These are phyloP conservation scores for Ruditapes philippinarum DNA, from an alignment of 1,140 invertebrate genomes.

Conservation along the genomic window DNA sequence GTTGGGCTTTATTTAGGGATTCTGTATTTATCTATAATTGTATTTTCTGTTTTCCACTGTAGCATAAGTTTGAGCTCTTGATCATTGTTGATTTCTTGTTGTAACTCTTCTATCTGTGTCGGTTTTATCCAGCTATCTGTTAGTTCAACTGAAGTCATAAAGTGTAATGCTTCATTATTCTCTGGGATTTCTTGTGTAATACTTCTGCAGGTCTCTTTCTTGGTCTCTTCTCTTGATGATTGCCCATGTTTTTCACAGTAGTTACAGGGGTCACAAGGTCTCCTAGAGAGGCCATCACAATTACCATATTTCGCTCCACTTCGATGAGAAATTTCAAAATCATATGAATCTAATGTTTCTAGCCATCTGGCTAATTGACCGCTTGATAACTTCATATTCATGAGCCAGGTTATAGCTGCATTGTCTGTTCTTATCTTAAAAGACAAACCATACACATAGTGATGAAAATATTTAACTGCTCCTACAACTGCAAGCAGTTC, in stretches of 20 bases:
- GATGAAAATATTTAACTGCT: neutral
- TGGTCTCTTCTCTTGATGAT: neutral
- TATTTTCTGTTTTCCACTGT: neutral
- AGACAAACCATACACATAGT: slow-evolving; percentile 1
- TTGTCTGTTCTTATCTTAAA: neutral
- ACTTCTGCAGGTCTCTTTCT: neutral
- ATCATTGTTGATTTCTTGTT: neutral
- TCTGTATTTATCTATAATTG: no score
- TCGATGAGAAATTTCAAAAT: slow-evolving; percentile 5
- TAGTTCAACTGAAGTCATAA: neutral
- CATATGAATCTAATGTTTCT: slow-evolving; percentile 13
- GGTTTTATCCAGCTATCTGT: neutral
- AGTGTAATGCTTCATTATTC: neutral
- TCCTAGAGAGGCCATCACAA: no score
- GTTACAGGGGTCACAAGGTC: slow-evolving; percentile 23
- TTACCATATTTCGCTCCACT: slow-evolving; percentile 6
- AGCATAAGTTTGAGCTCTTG: neutral
- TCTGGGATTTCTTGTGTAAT: no score
- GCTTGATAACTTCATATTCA: neutral
- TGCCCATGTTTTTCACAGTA: neutral
- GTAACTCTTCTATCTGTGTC: neutral
- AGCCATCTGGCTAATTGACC: slow-evolving; percentile 53
- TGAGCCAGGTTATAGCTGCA: neutral
- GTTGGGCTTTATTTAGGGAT: no score
- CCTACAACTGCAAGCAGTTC: slow-evolving; percentile 25